phyloP scores from a whole-genome alignment of 2,797 vertebrate species.

The Lithobates sylvaticus region DNA sequence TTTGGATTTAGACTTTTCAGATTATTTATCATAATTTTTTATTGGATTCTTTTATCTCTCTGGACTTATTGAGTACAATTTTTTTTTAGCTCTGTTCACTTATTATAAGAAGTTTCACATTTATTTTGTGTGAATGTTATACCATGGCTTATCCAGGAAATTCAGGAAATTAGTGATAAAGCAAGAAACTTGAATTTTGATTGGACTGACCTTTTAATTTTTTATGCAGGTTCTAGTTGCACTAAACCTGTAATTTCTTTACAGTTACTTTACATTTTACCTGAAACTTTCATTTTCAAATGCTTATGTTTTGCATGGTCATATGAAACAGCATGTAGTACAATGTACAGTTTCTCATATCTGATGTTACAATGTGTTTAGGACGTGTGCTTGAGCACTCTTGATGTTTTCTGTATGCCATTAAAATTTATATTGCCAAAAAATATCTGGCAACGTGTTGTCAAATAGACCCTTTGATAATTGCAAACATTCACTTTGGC shows the following conservation, averaged over 20 bases:
- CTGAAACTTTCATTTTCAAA: background rate
- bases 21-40: too few relatives aligned
- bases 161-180: too few relatives aligned
- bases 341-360: background rate
- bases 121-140: too few relatives aligned
- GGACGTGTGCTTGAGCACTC: conserved; percentile 18
- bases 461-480: conserved; percentile 42
- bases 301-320: background rate
- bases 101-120: too few relatives aligned
- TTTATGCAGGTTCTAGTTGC: background rate
- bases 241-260: background rate
- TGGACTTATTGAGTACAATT: too few relatives aligned
- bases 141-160: too few relatives aligned
- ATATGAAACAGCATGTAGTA: conserved; percentile 25
- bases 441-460: conserved; percentile 48
- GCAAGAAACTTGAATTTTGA: too few relatives aligned
- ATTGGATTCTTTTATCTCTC: too few relatives aligned
- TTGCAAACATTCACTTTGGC: conserved; percentile 52
- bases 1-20: too few relatives aligned
- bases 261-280: background rate
- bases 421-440: conserved; percentile 45
- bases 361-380: conserved; percentile 27
- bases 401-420: conserved; percentile 35
- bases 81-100: too few relatives aligned
- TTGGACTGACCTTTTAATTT: too few relatives aligned